These are phyloP conservation scores for Hemiscyllium ocellatum DNA, from an alignment of 2,113 vertebrate genomes.

Conservation along the genomic window DNA sequence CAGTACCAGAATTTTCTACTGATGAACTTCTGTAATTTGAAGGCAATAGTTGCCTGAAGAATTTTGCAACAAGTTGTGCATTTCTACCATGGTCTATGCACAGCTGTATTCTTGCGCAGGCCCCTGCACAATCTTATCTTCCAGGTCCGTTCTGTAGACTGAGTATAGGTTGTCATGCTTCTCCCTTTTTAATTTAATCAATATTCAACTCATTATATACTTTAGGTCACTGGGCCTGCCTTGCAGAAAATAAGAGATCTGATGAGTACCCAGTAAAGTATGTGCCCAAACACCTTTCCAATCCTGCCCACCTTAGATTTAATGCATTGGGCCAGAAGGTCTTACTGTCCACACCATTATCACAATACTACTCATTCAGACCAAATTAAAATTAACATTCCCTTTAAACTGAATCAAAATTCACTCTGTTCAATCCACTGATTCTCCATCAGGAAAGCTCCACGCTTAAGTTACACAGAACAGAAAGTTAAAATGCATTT, in stretches of 20 bases:
- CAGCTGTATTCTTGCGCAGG: background rate
- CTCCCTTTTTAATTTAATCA: background rate
- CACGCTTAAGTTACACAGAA: background rate
- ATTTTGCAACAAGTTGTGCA: background rate
- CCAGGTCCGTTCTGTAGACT: background rate
- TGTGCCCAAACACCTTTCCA: background rate
- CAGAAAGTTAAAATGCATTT: background rate
- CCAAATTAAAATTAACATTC: background rate
- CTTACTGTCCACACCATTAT: background rate
- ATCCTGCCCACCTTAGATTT: background rate
- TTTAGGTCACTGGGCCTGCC: background rate
- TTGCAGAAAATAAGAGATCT: background rate
- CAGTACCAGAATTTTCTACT: background rate
- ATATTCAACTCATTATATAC: background rate
- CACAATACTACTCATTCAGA: background rate
- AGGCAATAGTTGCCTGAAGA: background rate
- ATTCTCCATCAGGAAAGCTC: background rate
- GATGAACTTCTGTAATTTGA: background rate
- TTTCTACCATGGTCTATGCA: background rate
- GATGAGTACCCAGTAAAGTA: background rate
- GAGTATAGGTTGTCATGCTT: background rate
- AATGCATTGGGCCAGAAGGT: background rate
- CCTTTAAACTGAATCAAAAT: background rate
- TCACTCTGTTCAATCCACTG: background rate
- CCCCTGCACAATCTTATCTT: background rate